Evolutionary conservation across 1,140 invertebrate species (phyloP), one percentile per base, ranked within the genome.

Genomic region (Rhopalosiphum padi): DNA sequence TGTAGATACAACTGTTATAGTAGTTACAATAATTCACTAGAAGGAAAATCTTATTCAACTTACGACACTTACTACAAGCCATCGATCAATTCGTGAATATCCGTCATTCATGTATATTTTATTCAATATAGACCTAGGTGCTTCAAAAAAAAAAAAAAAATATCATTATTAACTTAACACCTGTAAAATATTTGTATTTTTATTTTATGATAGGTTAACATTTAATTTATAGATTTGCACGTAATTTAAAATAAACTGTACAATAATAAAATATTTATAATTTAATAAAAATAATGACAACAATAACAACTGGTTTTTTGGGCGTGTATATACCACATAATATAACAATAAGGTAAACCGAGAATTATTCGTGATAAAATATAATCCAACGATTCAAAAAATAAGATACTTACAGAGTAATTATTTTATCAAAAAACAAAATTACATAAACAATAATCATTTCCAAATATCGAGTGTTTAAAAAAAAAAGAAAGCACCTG

Each of bases 41-140:
- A 85, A 41, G 30, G 53, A 51, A 92, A 85, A 51, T 51, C 91
- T 18, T 92, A 92, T 53, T 51, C 77, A 6, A 25, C 46, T 37
- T 92, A 92, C 35, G 77, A 92, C 23, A 35, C 22, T 51, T 92
- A 92, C 23, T 92, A 51, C 23, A 35, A 43, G 22, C 37, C 91
- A 11, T 90, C 88, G 37, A 60, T 90, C 9, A 90, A 90, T 9
- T 90, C 51, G 88, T 90, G 53, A 89, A 89, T 77, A 77, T n/a
- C 5, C 5, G 0, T 35, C 15, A 77, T n/a, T 77, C 30, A 22
- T 77, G 60, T 77, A 6, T 35, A 77, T 77, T 77, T n/a, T 77
- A n/a, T 77, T 35, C 15, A 18, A 77, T 77, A n/a, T 18, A 77
- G 30, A 77, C 15, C 5, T 77, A n/a, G 30, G 60, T n/a, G n/a